Conservation (phyloP, 2,113 vertebrate genomes). For the Indri indri region DNA sequence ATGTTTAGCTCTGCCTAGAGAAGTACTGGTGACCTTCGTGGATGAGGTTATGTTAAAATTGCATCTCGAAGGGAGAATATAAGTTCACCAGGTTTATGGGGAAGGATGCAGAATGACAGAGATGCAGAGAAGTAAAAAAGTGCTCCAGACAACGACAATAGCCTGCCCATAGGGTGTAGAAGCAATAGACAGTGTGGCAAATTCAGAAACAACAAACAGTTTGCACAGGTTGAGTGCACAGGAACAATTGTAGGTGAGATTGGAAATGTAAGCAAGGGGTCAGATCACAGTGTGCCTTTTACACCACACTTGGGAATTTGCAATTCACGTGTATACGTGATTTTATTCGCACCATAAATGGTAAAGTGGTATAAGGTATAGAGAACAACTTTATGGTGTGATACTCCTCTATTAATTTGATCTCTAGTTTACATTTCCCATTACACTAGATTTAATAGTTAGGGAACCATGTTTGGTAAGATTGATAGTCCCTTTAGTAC, state of each 20-base stretch:
- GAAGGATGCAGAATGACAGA: neutral
- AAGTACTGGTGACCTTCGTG: neutral
- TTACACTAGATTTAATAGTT: conserved; percentile 64
- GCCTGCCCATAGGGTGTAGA: neutral
- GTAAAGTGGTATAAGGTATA: conserved; percentile 22
- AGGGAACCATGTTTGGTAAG: conserved; percentile 56
- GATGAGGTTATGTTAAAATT: neutral
- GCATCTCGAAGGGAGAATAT: neutral
- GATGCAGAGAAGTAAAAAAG: neutral
- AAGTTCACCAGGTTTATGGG: neutral
- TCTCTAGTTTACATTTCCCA: conserved; percentile 70
- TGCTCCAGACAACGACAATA: neutral
- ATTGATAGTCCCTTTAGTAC: conserved; percentile 62
- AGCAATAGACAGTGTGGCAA: neutral
- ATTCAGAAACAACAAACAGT: neutral
- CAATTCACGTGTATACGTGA: conserved; percentile 14
- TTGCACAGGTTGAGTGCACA: neutral
- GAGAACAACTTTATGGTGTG: conserved; percentile 58
- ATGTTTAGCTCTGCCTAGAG: neutral
- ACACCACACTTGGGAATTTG: neutral
- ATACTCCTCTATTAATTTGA: conserved; percentile 71
- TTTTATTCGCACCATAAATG: conserved; percentile 58
- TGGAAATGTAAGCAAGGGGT: conserved; percentile 48
- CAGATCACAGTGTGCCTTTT: conserved; percentile 32
- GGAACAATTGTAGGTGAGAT: neutral